These are phyloP conservation scores for Euphydryas editha DNA, from an alignment of 2,888 invertebrate species.

Conservation along the genomic window DNA sequence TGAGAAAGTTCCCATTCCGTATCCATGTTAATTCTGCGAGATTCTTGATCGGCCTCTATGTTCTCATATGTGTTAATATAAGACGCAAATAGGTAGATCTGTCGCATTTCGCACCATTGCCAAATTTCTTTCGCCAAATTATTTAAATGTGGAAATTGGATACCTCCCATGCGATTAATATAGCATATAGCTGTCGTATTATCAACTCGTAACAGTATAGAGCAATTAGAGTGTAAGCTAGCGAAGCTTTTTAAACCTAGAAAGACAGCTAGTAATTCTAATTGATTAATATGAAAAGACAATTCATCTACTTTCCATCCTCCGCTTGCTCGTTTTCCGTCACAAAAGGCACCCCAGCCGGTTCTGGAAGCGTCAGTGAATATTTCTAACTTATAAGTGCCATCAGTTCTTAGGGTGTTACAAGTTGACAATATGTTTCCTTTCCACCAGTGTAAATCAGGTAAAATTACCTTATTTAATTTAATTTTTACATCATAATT, in stretches of 20 bases:
- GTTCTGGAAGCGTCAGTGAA: constrained; percentile 34
- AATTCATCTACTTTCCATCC: constrained; percentile 30
- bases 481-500: constrained; percentile 31
- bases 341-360: constrained; percentile 37
- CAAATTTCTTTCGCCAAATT: constrained; percentile 36
- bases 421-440: not conserved
- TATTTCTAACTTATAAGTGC: constrained; percentile 22
- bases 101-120: constrained; percentile 42
- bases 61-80: constrained; percentile 40
- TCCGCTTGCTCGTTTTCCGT: constrained; percentile 30
- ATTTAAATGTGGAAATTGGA: constrained; percentile 38
- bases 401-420: not conserved
- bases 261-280: constrained; percentile 33
- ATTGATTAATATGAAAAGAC: constrained; percentile 34
- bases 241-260: constrained; percentile 31
- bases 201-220: constrained; percentile 36
- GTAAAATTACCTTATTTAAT: constrained; percentile 5
- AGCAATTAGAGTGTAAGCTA: constrained; percentile 21
- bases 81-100: constrained; percentile 38
- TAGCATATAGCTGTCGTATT: constrained; percentile 40
- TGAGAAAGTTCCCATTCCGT: not conserved
- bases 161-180: constrained; percentile 37
- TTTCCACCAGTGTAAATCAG: constrained; percentile 12
- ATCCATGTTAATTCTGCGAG: not conserved
- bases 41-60: not conserved